Evolutionary conservation across 2,888 invertebrate species (phyloP).

Genomic region (Osmoderma eremita): DNA sequence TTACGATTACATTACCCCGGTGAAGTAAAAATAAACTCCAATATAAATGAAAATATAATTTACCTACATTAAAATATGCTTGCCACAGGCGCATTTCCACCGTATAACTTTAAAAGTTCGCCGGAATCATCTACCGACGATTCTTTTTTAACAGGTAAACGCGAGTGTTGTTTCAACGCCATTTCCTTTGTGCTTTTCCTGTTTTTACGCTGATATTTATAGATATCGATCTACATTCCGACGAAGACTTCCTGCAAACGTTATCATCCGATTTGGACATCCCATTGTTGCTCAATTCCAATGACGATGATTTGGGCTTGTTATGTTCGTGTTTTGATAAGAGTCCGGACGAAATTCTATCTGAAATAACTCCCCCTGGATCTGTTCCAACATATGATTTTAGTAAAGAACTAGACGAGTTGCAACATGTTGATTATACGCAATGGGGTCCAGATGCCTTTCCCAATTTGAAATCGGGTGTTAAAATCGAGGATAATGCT

Average conservation of each 20-base stretch:
- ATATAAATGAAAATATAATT: conserved; percentile 22
- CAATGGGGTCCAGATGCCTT: conserved; percentile 52
- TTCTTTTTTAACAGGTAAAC: conserved; percentile 57
- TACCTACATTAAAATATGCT: conserved; percentile 51
- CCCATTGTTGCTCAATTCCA: conserved; percentile 58
- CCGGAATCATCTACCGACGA: conserved; percentile 58
- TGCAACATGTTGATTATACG: conserved; percentile 51
- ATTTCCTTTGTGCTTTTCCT: conserved; percentile 19
- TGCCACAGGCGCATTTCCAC: conserved; percentile 55
- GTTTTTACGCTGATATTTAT: conserved; percentile 49
- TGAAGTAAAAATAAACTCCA: not conserved
- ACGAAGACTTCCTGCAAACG: conserved; percentile 61
- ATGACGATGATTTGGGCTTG: conserved; percentile 58
- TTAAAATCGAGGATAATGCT: conserved; percentile 51
- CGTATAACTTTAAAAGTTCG: conserved; percentile 57
- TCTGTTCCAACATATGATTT: conserved; percentile 44
- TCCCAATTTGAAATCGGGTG: conserved; percentile 53
- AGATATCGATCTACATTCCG: conserved; percentile 55
- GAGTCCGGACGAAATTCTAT: conserved; percentile 59
- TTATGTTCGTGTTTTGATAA: conserved; percentile 59
- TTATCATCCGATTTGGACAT: conserved; percentile 60
- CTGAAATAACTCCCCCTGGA: conserved; percentile 55
- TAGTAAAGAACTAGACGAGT: conserved; percentile 48
- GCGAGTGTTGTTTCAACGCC: not conserved
- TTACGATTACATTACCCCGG: conserved; percentile 23